Conservation (phyloP, 1,140 invertebrate species). For the Drosophila burlai region DNA sequence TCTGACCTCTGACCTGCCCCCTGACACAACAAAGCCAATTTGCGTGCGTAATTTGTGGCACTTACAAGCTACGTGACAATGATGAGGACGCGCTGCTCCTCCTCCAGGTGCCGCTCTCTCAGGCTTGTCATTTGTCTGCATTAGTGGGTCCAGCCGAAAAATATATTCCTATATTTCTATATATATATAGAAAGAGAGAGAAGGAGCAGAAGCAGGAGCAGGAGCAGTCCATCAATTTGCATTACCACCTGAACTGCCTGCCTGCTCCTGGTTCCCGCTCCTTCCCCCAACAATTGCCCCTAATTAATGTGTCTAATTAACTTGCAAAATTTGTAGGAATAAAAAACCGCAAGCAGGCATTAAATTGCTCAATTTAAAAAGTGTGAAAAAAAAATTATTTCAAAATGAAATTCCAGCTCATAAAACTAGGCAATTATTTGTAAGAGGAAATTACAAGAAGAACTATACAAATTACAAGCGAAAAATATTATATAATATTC, state of each 20-base stretch:
- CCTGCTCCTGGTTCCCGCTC: no score
- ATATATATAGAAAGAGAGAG: background rate
- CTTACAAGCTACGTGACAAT: conserved; percentile 75
- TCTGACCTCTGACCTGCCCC: background rate
- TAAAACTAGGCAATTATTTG: conserved; percentile 6
- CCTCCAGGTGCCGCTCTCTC: conserved; percentile 40
- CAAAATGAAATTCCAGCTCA: no score
- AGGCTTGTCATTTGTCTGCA: conserved; percentile 77
- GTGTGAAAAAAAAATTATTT: no score
- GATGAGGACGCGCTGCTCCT: conserved; percentile 24
- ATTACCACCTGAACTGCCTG: conserved; percentile 60
- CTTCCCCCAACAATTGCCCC: conserved; percentile 49
- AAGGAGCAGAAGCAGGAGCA: background rate
- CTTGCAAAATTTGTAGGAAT: conserved; percentile 45
- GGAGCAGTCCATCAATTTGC: conserved; percentile 61
- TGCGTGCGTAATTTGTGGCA: conserved; percentile 82
- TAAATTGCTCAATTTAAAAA: conserved; percentile 3
- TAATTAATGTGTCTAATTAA: conserved; percentile 79
- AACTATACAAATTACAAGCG: background rate
- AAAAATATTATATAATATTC: background rate
- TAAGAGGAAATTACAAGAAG: no score
- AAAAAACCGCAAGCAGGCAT: conserved; percentile 8
- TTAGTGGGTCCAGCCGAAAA: conserved; percentile 43
- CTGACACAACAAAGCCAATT: conserved; percentile 75
- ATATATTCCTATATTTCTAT: background rate